phyloP scores from a whole-genome alignment of 2,113 vertebrate genomes.

The Coryphaenoides rupestris region DNA sequence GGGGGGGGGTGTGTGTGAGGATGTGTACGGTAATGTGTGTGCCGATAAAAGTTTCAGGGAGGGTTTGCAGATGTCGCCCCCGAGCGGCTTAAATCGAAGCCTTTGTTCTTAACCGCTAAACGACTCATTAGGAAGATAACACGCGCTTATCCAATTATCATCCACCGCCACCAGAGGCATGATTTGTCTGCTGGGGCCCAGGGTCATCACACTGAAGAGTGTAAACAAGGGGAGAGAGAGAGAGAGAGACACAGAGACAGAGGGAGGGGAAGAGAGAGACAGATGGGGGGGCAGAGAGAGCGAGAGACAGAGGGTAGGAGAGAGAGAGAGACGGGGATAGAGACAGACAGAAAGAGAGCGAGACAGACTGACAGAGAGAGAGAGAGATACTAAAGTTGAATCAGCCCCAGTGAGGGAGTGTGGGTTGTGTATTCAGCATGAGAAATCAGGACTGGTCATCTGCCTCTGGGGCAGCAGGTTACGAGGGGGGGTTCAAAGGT shows the following conservation, averaged over 20 bases:
- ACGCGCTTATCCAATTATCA: constrained; percentile 39
- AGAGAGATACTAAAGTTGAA: too few relatives aligned
- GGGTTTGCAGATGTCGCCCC: constrained; percentile 17
- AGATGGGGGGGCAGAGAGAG: constrained; percentile 1
- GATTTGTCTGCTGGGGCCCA: constrained; percentile 8
- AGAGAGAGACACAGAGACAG: too few relatives aligned
- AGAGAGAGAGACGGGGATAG: too few relatives aligned
- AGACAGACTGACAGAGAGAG: too few relatives aligned
- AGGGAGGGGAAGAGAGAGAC: neutral
- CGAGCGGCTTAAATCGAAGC: constrained; percentile 10
- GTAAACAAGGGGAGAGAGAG: too few relatives aligned
- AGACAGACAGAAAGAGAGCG: too few relatives aligned
- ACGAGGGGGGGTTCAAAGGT: constrained; percentile 1
- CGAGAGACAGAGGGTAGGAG: too few relatives aligned
- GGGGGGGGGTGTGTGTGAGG: neutral
- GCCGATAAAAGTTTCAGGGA: too few relatives aligned
- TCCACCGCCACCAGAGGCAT: constrained; percentile 20
- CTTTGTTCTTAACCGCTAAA: constrained; percentile 38
- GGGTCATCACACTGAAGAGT: too few relatives aligned
- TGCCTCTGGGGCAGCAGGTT: neutral
- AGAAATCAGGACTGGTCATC: neutral
- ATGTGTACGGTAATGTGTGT: too few relatives aligned
- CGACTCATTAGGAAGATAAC: constrained; percentile 51
- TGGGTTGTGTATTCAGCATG: too few relatives aligned
- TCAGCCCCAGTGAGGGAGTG: too few relatives aligned